phyloP scores from a whole-genome alignment of 2,113 vertebrate genomes.

The Redunca redunca region DNA sequence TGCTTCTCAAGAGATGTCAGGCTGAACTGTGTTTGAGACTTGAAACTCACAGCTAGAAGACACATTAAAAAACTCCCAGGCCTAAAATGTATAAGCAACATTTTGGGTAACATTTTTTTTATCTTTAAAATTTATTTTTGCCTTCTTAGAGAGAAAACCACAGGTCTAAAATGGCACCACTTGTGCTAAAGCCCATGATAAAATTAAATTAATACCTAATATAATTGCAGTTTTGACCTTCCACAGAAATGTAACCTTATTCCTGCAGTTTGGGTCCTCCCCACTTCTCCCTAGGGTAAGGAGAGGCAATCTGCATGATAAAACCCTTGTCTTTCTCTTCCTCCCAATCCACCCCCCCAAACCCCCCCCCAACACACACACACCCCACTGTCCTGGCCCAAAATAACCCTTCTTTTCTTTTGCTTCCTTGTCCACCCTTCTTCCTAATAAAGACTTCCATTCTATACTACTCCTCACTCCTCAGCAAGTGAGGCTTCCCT shows the following conservation, averaged over 20 bases:
- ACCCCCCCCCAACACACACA: background rate
- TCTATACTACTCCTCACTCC: background rate
- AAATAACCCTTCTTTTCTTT: background rate
- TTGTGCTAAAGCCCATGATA: background rate
- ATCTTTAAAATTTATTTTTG: background rate
- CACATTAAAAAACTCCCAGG: background rate
- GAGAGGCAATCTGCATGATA: background rate
- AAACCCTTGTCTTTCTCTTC: background rate
- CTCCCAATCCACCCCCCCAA: background rate
- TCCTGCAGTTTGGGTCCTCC: background rate
- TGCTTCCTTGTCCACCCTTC: background rate
- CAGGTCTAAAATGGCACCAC: background rate
- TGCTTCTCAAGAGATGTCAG: background rate
- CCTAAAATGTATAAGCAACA: background rate
- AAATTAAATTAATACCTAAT: background rate
- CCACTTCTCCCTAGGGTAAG: background rate
- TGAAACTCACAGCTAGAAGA: background rate
- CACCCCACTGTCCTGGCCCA: background rate
- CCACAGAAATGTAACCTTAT: background rate
- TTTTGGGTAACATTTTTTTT: background rate
- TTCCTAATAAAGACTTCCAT: background rate
- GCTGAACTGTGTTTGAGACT: background rate
- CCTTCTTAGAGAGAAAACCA: background rate
- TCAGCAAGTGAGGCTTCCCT: background rate
- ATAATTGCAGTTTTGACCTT: background rate